Conservation (phyloP, 2,797 vertebrate species). For the Alauda arvensis region DNA sequence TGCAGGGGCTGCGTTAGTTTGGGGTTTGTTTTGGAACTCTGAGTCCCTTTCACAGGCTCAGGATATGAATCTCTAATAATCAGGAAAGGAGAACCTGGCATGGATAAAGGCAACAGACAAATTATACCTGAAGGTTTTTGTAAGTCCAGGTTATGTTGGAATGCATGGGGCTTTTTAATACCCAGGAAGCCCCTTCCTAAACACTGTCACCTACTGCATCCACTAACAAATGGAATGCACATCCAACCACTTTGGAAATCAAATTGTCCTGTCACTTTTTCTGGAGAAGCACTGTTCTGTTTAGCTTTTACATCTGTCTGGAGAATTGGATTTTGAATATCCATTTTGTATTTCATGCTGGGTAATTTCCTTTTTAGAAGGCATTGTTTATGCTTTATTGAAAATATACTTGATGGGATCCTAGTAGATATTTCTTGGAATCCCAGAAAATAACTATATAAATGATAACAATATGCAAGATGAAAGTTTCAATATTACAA, state of each 20-base stretch:
- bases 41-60: background rate
- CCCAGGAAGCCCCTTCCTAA: background rate
- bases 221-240: background rate
- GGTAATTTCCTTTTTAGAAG: background rate
- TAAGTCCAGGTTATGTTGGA: background rate
- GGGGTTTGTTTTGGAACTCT: background rate
- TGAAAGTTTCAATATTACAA: background rate
- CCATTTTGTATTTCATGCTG: background rate
- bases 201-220: accelerated
- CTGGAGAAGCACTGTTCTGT: background rate
- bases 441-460: background rate
- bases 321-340: background rate
- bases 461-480: background rate
- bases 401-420: background rate
- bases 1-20: background rate
- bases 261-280: background rate
- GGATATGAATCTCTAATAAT: background rate
- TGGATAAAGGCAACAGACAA: background rate
- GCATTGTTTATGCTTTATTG: background rate
- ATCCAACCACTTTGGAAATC: background rate
- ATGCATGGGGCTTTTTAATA: background rate
- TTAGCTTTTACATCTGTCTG: background rate
- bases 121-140: background rate
- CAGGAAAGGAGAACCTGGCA: background rate
- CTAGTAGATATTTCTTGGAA: background rate